Evolutionary conservation across 2,113 vertebrate genomes (phyloP), one percentile per base, ranked within the genome.

Genomic region (Cochlearius cochlearius): DNA sequence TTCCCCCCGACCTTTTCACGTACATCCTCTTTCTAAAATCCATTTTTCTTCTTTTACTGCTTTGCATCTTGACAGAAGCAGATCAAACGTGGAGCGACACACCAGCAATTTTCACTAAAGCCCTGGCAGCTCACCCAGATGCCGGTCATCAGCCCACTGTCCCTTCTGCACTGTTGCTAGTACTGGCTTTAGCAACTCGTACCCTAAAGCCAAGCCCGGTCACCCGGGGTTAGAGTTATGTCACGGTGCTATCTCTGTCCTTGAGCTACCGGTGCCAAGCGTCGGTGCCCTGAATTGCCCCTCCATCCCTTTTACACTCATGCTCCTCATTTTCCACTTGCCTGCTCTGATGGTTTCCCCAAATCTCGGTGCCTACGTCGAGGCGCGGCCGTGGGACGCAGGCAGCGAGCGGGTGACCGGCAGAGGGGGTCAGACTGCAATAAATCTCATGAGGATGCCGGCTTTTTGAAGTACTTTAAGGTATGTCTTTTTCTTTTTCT

Each of bases 31-130:
- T 15, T 58, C 21, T 38, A 60, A 56, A 59, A 39, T 5, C 19
- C 26, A 5, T 29, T 38, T 74, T 83, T 43, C 53, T 60, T 16
- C 83, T 39, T 67, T 98, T 98, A 50, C 98, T 99, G 90, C 97
- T 98, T 73, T 98, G 98, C 19, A 96, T 97, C 63, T 97, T 99
- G 87, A 98, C 96, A 98, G 88, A 94, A 90, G 73, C 94, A 95
- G 19, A 90, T 92, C 72, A 98, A 94, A 98, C 22, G 22, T 94
- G 5, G 95, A 94, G 52, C 98, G 98, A 98, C 69, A 98, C 98
- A 7, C 98, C 98, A 88, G 98, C 98, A 2, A 75, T 98, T 77
- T 98, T 98, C 82, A 88, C 98, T 38, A 98, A 99, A 96, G 98
- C 98, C 2, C 97, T 98, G 77, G 14, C 8, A 26, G 11, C 72